Evolutionary conservation across 2,113 vertebrate species (phyloP).

Genomic region (Trichechus manatus): DNA sequence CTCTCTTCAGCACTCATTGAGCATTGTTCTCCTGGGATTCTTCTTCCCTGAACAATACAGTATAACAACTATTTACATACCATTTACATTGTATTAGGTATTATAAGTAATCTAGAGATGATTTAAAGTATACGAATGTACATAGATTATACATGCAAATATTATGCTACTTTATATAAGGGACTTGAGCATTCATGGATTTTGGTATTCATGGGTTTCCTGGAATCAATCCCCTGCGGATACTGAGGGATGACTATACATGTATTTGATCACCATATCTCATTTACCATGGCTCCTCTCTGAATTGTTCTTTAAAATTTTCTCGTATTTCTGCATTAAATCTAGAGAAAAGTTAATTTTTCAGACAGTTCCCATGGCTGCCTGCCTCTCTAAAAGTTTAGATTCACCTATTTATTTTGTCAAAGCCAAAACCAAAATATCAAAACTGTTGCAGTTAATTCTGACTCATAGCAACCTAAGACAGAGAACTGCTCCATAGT

Average conservation of each 20-base stretch:
- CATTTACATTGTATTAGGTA: too few relatives aligned
- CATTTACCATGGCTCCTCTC: neutral
- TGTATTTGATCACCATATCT: constrained; percentile 7
- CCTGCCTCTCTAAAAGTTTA: neutral
- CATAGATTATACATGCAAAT: too few relatives aligned
- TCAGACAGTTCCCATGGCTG: neutral
- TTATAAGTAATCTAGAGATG: too few relatives aligned
- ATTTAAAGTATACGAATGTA: too few relatives aligned
- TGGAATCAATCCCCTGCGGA: too few relatives aligned
- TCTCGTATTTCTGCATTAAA: neutral
- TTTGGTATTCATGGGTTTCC: too few relatives aligned
- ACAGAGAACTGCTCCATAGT: neutral
- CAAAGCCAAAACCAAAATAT: neutral
- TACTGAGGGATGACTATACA: neutral
- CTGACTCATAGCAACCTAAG: neutral
- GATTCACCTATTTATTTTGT: neutral
- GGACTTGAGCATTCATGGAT: too few relatives aligned
- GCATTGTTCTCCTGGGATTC: too few relatives aligned
- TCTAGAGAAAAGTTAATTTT: neutral
- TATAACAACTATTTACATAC: too few relatives aligned
- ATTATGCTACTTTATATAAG: too few relatives aligned
- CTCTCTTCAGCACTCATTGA: too few relatives aligned
- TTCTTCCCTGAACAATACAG: too few relatives aligned
- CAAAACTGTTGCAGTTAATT: neutral
- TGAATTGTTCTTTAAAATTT: constrained; percentile 13